A percentile compares a stretch with the other conserved stretches of the same genome.
These are phyloP conservation scores for Euborellia annulipes DNA, from an alignment of 1,140 invertebrate species.

Conservation along the genomic window DNA sequence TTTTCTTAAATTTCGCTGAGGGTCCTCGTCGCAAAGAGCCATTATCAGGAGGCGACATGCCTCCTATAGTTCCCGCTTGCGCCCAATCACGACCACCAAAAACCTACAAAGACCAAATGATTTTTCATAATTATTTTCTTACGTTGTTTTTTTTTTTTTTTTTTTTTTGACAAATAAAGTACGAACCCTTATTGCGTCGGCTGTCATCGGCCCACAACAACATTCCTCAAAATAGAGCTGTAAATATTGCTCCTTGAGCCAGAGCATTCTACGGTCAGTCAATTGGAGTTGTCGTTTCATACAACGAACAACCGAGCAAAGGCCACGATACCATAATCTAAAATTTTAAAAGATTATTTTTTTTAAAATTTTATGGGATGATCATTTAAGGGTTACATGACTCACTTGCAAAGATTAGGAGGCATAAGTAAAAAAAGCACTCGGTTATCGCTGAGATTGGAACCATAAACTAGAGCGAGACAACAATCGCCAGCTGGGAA, in stretches of 20 bases:
- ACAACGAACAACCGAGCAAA: slow-evolving; percentile 56
- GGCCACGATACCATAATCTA: slow-evolving; percentile 60
- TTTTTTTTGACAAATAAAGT: too few species aligned
- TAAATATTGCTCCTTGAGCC: slow-evolving; percentile 86
- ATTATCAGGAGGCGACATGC: slow-evolving; percentile 33
- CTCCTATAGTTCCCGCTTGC: slow-evolving; percentile 35
- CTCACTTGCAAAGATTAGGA: slow-evolving; percentile 52
- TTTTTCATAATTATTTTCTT: too few species aligned
- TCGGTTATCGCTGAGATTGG: slow-evolving; percentile 73
- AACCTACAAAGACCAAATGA: slow-evolving; percentile 32
- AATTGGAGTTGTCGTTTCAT: slow-evolving; percentile 60
- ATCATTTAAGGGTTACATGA: too few species aligned
- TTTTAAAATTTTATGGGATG: too few species aligned
- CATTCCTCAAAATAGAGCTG: slow-evolving; percentile 77
- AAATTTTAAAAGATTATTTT: too few species aligned
- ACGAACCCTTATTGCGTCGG: slow-evolving; percentile 70
- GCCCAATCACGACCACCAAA: slow-evolving; percentile 77
- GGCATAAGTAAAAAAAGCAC: slow-evolving; percentile 74
- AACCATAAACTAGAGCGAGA: slow-evolving; percentile 54
- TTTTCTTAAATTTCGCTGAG: slow-evolving; percentile 43
- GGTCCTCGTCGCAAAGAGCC: slow-evolving; percentile 31
- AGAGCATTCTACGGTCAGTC: slow-evolving; percentile 68
- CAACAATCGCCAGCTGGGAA: slow-evolving; percentile 39
- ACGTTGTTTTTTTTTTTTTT: too few species aligned
- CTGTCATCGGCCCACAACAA: slow-evolving; percentile 68